These are phyloP conservation scores for Petrophora chlorosata DNA, from an alignment of 2,888 invertebrate genomes.

Conservation along the genomic window DNA sequence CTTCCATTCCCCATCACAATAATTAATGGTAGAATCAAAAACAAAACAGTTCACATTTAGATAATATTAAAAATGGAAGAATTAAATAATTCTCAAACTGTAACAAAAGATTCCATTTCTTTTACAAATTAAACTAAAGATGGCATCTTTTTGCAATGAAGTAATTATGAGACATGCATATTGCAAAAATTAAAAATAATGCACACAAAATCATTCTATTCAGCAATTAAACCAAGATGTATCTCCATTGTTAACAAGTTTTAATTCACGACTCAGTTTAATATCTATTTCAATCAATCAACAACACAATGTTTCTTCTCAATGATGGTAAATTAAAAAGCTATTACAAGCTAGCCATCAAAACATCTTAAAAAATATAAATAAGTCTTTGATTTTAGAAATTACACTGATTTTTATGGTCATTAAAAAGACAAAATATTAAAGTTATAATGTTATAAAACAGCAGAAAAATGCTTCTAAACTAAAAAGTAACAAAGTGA, in stretches of 20 bases:
- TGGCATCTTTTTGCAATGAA: constrained; percentile 3
- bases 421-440: constrained; percentile 50
- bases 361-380: constrained; percentile 62
- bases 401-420: constrained; percentile 36
- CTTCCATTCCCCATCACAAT: background rate
- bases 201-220: constrained; percentile 29
- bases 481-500: constrained; percentile 18
- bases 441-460: constrained; percentile 49
- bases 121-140: constrained; percentile 16
- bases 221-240: constrained; percentile 19
- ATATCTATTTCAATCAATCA: constrained; percentile 36
- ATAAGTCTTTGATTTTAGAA: constrained; percentile 58
- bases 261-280: constrained; percentile 36
- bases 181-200: constrained; percentile 30
- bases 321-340: constrained; percentile 52
- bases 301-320: constrained; percentile 51
- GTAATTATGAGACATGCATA: constrained; percentile 26
- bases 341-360: constrained; percentile 41
- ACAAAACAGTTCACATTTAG: constrained; percentile 8
- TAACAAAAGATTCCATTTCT: constrained; percentile 11
- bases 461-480: constrained; percentile 32
- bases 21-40: constrained; percentile 2
- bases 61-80: constrained; percentile 1
- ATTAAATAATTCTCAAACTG: background rate
- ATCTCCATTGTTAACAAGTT: constrained; percentile 33